These are phyloP conservation scores for Volucella bombylans DNA, from an alignment of 2,888 invertebrate species.

Conservation along the genomic window DNA sequence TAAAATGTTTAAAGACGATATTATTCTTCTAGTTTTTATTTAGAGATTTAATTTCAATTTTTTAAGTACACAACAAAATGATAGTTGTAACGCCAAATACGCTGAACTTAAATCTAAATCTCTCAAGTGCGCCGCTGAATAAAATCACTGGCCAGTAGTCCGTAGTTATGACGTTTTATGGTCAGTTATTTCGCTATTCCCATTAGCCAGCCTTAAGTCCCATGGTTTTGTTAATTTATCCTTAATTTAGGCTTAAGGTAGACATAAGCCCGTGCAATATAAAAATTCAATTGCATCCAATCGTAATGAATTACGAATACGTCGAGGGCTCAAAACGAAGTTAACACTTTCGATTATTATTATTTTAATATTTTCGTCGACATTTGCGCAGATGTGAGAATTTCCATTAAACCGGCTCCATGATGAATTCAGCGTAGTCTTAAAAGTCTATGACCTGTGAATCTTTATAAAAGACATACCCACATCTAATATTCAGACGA, in stretches of 20 bases:
- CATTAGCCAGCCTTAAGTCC: not conserved
- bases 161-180: not conserved
- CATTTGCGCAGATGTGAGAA: no score
- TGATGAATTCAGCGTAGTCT: no score
- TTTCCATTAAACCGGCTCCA: no score
- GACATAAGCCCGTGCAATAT: not conserved
- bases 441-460: no score
- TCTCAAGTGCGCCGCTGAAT: slow-evolving; percentile 15
- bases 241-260: not conserved
- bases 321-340: slow-evolving; percentile 5
- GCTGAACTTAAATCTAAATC: slow-evolving; percentile 6
- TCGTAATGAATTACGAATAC: not conserved
- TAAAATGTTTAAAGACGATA: no score
- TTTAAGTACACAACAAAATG: slow-evolving; percentile 15
- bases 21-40: not conserved
- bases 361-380: no score
- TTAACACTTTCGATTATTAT: slow-evolving; percentile 1
- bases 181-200: slow-evolving; percentile 1
- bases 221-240: not conserved
- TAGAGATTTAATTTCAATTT: slow-evolving; percentile 18
- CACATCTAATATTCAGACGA: no score
- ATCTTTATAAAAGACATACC: no score
- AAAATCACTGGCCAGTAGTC: slow-evolving; percentile 7
- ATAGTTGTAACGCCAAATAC: not conserved
- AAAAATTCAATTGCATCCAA: slow-evolving; percentile 5